Evolutionary conservation across 2,113 vertebrate genomes (phyloP).

Genomic region (Raja brachyura): DNA sequence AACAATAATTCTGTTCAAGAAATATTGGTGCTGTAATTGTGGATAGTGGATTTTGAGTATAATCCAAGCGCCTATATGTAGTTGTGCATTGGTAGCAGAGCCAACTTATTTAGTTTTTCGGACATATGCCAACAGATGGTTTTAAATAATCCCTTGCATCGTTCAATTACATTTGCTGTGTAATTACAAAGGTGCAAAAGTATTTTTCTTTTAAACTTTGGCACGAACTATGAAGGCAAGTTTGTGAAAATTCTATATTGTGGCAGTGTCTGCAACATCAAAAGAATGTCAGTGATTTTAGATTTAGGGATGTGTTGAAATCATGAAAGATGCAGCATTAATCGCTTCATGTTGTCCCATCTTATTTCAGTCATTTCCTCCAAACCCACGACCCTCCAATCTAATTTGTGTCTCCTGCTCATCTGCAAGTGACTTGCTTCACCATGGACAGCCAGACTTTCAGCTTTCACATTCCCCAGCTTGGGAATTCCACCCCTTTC

Average conservation of each 20-base stretch:
- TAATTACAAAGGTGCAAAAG: background rate
- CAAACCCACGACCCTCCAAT: background rate
- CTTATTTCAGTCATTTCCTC: background rate
- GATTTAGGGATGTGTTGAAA: background rate
- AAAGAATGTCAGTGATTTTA: background rate
- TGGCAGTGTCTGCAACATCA: background rate
- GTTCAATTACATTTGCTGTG: background rate
- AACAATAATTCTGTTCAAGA: background rate
- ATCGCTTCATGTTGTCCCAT: background rate
- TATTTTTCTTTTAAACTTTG: background rate
- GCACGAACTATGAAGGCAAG: background rate
- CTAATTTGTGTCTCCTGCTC: background rate
- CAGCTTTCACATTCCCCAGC: too few relatives aligned
- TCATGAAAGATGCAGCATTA: background rate
- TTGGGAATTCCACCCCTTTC: too few relatives aligned
- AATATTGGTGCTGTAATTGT: background rate
- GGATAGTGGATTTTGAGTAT: background rate
- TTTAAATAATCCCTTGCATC: background rate
- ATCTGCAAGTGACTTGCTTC: background rate
- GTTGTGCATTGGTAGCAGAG: too few relatives aligned
- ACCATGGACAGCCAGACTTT: background rate
- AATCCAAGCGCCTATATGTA: background rate
- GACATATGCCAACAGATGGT: background rate
- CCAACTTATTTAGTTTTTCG: background rate
- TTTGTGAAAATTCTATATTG: background rate